Conservation (phyloP, 2,113 vertebrate genomes). For the Apeltes quadracus region DNA sequence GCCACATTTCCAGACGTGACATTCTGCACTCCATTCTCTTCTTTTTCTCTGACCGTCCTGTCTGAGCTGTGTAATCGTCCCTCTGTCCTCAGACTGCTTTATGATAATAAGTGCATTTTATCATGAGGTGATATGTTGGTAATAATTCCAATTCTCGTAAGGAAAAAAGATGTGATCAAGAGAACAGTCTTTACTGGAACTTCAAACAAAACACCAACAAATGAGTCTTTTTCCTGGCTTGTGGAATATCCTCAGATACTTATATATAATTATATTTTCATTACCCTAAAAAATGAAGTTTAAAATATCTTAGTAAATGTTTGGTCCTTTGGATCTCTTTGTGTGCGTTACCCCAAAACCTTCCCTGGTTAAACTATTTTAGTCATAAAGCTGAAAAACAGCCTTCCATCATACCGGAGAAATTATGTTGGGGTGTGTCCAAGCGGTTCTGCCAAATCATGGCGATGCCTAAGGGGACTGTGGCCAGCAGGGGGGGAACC, state of each 20-base stretch:
- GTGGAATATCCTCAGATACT: background rate
- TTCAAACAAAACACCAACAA: background rate
- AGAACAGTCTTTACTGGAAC: background rate
- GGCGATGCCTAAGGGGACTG: too few species aligned
- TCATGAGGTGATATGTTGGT: slow-evolving; percentile 20
- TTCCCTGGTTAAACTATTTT: too few species aligned
- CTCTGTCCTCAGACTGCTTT: slow-evolving; percentile 42
- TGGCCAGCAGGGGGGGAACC: too few species aligned
- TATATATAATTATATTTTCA: background rate
- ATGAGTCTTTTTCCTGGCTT: background rate
- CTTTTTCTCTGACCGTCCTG: slow-evolving; percentile 55
- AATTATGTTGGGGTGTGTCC: too few species aligned
- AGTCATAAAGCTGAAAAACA: too few species aligned
- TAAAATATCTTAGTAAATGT: too few species aligned
- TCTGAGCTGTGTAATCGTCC: slow-evolving; percentile 50
- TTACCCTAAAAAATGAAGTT: too few species aligned
- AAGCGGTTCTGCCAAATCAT: too few species aligned
- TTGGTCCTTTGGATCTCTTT: too few species aligned
- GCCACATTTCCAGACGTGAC: slow-evolving; percentile 72
- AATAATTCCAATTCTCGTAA: background rate
- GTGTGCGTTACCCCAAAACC: too few species aligned
- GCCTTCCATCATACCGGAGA: too few species aligned
- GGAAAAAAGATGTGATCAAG: background rate
- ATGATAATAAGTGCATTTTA: slow-evolving; percentile 32
- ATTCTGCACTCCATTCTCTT: slow-evolving; percentile 61